phyloP scores from a whole-genome alignment of 2,888 invertebrate genomes.

The Sesia bembeciformis region DNA sequence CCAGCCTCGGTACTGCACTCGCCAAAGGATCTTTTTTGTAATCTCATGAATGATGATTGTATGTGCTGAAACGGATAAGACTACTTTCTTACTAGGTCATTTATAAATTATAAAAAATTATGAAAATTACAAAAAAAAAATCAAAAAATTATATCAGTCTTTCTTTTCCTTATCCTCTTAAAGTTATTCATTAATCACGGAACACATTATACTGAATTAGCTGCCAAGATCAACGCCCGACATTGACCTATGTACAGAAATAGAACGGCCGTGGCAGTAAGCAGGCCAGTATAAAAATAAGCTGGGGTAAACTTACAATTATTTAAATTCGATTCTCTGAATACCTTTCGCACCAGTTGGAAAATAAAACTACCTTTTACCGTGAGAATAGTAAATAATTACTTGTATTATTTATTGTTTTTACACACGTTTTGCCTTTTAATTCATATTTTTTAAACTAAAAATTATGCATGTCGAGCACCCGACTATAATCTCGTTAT shows the following conservation, averaged over 20 bases:
- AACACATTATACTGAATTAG: background rate
- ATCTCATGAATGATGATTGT: slow-evolving; percentile 75
- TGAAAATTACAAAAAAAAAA: slow-evolving; percentile 68
- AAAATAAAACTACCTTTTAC: too few relatives aligned
- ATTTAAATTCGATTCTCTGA: too few relatives aligned
- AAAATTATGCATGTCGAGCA: too few relatives aligned
- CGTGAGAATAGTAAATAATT: too few relatives aligned
- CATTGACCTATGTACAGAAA: slow-evolving; percentile 55
- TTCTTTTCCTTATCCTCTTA: slow-evolving; percentile 26
- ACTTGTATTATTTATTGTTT: too few relatives aligned
- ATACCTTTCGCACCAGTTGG: too few relatives aligned
- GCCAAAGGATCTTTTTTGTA: slow-evolving; percentile 75
- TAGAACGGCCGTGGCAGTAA: slow-evolving; percentile 16
- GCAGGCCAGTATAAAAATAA: too few relatives aligned
- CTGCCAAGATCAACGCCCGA: slow-evolving; percentile 32
- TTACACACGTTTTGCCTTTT: too few relatives aligned
- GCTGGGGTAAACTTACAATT: too few relatives aligned
- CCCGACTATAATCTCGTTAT: too few relatives aligned
- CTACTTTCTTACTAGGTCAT: slow-evolving; percentile 76
- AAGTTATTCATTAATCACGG: slow-evolving; percentile 1
- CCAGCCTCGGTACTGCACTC: slow-evolving; percentile 72
- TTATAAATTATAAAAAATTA: slow-evolving; percentile 75
- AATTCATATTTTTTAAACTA: too few relatives aligned
- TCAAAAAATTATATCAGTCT: slow-evolving; percentile 52
- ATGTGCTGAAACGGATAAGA: slow-evolving; percentile 76